Conservation (phyloP, 2,797 vertebrate species). For the Alcedo quadribrachys region DNA sequence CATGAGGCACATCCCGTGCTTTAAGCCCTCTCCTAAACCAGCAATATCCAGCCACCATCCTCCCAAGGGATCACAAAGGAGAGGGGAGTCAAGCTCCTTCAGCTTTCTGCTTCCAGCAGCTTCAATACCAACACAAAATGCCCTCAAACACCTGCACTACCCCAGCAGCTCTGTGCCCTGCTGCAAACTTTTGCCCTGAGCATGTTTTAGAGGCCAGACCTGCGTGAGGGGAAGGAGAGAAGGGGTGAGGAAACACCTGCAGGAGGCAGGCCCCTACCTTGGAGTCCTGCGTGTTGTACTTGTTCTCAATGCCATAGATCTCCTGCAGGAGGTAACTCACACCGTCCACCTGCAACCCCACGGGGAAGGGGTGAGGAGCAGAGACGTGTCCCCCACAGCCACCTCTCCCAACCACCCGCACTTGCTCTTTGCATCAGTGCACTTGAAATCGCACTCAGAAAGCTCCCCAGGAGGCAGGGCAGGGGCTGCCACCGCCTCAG, state of each 20-base stretch:
- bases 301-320: constrained; percentile 99
- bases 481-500: not conserved
- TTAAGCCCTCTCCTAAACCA: not conserved
- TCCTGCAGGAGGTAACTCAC: constrained; percentile 98
- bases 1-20: fast-evolving
- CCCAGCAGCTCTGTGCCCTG: fast-evolving
- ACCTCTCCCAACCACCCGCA: fast-evolving
- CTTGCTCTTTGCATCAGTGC: not conserved
- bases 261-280: constrained; percentile 77
- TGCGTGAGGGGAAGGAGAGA: not conserved
- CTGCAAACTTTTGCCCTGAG: not conserved
- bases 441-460: fast-evolving
- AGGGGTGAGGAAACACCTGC: not conserved
- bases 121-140: fast-evolving
- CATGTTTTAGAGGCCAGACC: not conserved
- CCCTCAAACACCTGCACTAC: not conserved
- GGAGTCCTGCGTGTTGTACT: constrained; percentile 95
- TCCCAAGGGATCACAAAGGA: not conserved
- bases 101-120: not conserved
- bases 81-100: not conserved
- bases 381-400: not conserved
- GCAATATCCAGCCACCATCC: not conserved
- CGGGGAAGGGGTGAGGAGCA: not conserved
- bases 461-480: not conserved
- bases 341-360: constrained; percentile 88